A percentile compares a stretch with the other conserved stretches of the same genome.
These are phyloP conservation scores for Habropoda laboriosa DNA, from an alignment of 1,140 invertebrate species.

Conservation along the genomic window DNA sequence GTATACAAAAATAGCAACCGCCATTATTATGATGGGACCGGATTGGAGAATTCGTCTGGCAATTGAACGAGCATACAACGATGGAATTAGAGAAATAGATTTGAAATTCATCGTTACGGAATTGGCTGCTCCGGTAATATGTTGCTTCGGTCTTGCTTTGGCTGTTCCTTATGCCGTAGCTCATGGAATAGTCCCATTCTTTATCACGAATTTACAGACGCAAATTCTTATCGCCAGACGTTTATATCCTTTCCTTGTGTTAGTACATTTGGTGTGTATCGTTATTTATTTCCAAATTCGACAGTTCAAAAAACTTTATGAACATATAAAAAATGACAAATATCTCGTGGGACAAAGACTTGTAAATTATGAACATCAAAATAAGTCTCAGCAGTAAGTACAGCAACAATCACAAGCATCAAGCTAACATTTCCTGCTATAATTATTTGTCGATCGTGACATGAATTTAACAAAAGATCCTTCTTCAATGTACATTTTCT, in stretches of 20 bases:
- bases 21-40: constrained; percentile 98
- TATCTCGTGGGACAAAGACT: constrained; percentile 97
- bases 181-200: constrained; percentile 90
- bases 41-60: constrained; percentile 96
- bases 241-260: constrained; percentile 94
- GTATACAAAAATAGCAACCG: constrained; percentile 99
- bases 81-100: constrained; percentile 96
- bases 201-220: constrained; percentile 87
- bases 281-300: constrained; percentile 91
- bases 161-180: constrained; percentile 95
- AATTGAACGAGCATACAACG: constrained; percentile 94
- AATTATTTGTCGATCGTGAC: constrained; percentile 35
- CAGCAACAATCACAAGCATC: constrained; percentile 74
- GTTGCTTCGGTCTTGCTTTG: constrained; percentile 92
- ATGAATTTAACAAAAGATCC: constrained; percentile 66
- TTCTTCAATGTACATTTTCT: constrained; percentile 73
- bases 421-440: constrained; percentile 70
- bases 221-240: constrained; percentile 91
- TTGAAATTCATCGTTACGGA: constrained; percentile 92
- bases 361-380: constrained; percentile 96
- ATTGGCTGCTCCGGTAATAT: constrained; percentile 94
- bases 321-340: constrained; percentile 99
- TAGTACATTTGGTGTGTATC: constrained; percentile 86
- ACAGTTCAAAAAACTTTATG: constrained; percentile 96
- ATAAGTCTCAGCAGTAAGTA: constrained; percentile 82